These are phyloP conservation scores for Azemiops feae DNA, from an alignment of 2,113 vertebrate species.

Conservation along the genomic window DNA sequence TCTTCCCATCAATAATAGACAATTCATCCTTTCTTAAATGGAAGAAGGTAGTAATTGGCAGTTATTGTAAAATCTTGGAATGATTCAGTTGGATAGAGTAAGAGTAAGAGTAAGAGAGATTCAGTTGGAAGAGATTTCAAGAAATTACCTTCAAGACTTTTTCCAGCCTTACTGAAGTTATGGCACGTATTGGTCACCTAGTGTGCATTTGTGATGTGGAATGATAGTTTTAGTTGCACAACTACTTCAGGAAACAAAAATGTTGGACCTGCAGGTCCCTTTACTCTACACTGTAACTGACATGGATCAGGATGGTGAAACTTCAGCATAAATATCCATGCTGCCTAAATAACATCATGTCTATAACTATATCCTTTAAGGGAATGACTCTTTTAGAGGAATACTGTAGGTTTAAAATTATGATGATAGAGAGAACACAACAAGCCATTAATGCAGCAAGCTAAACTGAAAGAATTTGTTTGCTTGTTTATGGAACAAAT, in stretches of 20 bases:
- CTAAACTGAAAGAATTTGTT: background rate
- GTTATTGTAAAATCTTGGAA: background rate
- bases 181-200: background rate
- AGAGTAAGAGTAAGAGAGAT: too few species aligned
- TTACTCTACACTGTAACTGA: background rate
- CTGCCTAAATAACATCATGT: background rate
- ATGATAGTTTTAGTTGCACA: background rate
- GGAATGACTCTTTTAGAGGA: background rate
- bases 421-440: background rate
- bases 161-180: background rate
- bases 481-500: background rate
- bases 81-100: background rate
- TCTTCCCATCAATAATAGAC: background rate
- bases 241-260: background rate
- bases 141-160: background rate
- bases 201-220: background rate
- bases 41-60: background rate
- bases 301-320: background rate
- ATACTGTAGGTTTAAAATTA: background rate
- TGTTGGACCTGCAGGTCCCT: background rate
- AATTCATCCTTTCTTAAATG: background rate
- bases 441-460: background rate
- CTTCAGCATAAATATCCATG: background rate
- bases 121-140: background rate
- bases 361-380: background rate